These are phyloP conservation scores for Sminthurides aquaticus DNA, from an alignment of 2,888 invertebrate species.

Conservation along the genomic window DNA sequence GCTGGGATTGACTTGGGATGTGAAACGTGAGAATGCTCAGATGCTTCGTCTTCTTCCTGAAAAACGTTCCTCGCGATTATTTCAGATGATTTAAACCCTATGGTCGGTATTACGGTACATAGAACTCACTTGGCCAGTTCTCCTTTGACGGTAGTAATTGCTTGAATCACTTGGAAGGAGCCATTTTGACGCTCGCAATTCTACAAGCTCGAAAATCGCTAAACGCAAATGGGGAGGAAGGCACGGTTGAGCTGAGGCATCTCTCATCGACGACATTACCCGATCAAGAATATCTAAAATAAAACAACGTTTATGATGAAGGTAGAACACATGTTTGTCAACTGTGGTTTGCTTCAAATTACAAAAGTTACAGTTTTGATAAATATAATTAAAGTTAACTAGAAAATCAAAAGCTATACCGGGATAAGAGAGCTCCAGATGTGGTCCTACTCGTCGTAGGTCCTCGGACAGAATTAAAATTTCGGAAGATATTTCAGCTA, in stretches of 20 bases:
- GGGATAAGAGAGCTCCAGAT: constrained; percentile 38
- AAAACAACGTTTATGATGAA: background rate
- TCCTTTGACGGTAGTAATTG: constrained; percentile 61
- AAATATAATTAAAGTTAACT: too few relatives aligned
- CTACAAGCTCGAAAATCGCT: constrained; percentile 74
- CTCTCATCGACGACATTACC: constrained; percentile 40
- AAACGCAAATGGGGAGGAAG: constrained; percentile 32
- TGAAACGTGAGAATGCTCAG: background rate
- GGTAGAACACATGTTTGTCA: background rate
- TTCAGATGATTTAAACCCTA: constrained; percentile 7
- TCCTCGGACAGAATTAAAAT: constrained; percentile 40
- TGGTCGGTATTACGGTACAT: background rate
- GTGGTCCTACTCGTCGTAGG: constrained; percentile 36
- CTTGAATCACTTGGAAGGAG: constrained; percentile 74
- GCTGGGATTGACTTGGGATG: background rate
- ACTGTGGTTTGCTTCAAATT: background rate
- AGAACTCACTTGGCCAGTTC: constrained; percentile 18
- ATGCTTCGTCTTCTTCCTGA: constrained; percentile 15
- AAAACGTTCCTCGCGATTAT: too few relatives aligned
- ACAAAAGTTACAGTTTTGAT: background rate
- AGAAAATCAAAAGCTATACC: constrained; percentile 17
- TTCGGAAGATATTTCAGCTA: constrained; percentile 35
- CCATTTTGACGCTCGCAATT: constrained; percentile 87
- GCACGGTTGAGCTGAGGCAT: constrained; percentile 40
- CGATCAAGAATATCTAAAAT: constrained; percentile 33